Conservation (phyloP, 2,888 invertebrate genomes). For the Dasysyrphus tricinctus region DNA sequence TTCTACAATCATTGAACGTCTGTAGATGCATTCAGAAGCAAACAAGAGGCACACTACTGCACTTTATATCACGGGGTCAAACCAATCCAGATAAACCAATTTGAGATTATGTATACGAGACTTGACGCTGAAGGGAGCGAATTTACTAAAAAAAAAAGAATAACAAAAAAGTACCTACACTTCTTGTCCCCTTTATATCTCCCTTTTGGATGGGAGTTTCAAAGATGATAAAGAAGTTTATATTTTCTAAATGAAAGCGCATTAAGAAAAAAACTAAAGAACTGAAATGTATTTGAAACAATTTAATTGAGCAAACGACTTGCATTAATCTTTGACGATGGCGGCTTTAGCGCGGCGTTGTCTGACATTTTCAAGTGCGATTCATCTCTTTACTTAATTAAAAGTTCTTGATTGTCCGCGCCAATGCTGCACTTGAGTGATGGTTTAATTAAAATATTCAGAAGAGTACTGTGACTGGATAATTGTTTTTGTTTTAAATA, state of each 20-base stretch:
- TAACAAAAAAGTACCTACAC: neutral
- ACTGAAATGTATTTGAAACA: slow-evolving; percentile 69
- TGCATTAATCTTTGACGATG: slow-evolving; percentile 59
- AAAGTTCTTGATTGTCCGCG: slow-evolving; percentile 56
- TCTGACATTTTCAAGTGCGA: slow-evolving; percentile 65
- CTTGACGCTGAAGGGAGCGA: slow-evolving; percentile 3
- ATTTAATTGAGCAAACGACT: slow-evolving; percentile 68
- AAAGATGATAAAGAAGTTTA: slow-evolving; percentile 8
- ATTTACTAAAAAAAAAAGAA: slow-evolving; percentile 3
- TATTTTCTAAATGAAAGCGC: slow-evolving; percentile 42
- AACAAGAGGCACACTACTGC: slow-evolving; percentile 33
- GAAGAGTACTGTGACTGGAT: slow-evolving; percentile 12
- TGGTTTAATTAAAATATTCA: slow-evolving; percentile 62
- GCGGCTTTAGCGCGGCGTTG: slow-evolving; percentile 28
- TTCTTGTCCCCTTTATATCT: neutral
- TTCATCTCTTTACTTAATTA: slow-evolving; percentile 68
- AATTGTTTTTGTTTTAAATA: slow-evolving; percentile 3
- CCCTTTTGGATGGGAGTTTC: slow-evolving; percentile 25
- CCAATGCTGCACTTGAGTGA: slow-evolving; percentile 49
- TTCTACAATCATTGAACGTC: slow-evolving; percentile 24
- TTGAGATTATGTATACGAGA: slow-evolving; percentile 34
- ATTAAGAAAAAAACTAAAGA: slow-evolving; percentile 43
- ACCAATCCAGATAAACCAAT: slow-evolving; percentile 53
- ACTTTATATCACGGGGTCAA: slow-evolving; percentile 52
- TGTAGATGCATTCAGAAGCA: slow-evolving; percentile 17